phyloP scores from a whole-genome alignment of 2,888 invertebrate genomes.

The Cyaniris semiargus region DNA sequence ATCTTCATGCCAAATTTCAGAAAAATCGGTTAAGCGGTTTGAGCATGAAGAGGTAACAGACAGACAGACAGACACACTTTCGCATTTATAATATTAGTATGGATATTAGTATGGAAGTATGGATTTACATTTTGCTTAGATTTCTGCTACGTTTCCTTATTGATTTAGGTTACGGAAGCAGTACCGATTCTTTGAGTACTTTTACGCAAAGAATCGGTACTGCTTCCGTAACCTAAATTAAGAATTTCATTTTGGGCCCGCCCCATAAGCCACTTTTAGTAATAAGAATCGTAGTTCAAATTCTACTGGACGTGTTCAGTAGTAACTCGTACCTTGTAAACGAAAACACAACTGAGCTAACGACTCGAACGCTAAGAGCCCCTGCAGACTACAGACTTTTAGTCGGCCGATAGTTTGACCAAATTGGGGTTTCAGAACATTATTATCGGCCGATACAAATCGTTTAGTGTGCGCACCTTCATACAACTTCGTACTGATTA shows the following conservation, averaged over 20 bases:
- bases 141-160: not conserved
- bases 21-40: too few relatives aligned
- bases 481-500: too few relatives aligned
- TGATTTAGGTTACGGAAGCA: not conserved
- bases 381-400: too few relatives aligned
- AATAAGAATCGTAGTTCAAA: not conserved
- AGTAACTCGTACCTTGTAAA: not conserved
- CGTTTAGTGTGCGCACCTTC: too few relatives aligned
- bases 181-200: not conserved
- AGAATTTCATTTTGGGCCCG: not conserved
- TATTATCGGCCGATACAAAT: too few relatives aligned
- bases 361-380: not conserved
- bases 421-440: too few relatives aligned
- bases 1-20: too few relatives aligned
- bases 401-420: too few relatives aligned
- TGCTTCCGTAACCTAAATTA: not conserved
- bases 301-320: not conserved
- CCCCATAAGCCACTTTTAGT: not conserved
- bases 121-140: constrained; percentile 8
- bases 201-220: not conserved
- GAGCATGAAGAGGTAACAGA: too few relatives aligned
- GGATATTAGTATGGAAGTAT: too few relatives aligned
- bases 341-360: not conserved
- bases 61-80: too few relatives aligned
- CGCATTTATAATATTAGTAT: too few relatives aligned